Base-by-base conservation (phyloP, 2,888 invertebrate genomes). In the Lasioglossum zephyrum region DNA sequence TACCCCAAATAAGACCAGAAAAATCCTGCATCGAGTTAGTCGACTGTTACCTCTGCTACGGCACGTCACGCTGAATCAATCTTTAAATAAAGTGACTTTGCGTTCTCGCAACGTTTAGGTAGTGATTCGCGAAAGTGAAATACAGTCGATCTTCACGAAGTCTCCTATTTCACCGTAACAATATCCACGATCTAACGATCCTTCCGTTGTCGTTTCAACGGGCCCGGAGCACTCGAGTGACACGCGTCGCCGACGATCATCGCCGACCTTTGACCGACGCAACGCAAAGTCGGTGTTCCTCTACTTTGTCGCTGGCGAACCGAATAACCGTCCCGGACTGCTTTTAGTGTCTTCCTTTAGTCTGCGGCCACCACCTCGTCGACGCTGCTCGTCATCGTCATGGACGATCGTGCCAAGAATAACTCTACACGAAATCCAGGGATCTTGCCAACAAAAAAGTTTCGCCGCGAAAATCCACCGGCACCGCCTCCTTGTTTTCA, bases 361-460 rank as follows among this genome's bases (percentile, higher is more conserved):
- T 76, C 53, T 26, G 72, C 79, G 88, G 49, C 86, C 77, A 79
- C 82, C 76, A 79, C 82, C 79, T 81, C 79, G 72, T 70, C 76
- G 77, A 82, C 87, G 80, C 31, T 57, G 88, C 82, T 87, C 87
- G 92, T 93, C 94, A 93, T 84, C 89, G 82, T 86, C 84, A 82
- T 74, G 75, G 83, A 81, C 83, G 82, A 82, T 81, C 85, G 84
- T 83, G 89, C 90, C 90, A 88, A 93, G 93, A 94, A 94, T 93
- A 93, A 93, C 92, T 88, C 82, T 74, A 81, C 91, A 80, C 91
- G 94, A 95, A 95, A 93, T 92, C 91, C 91, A 88, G 82, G 93
- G 88, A 39, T 94, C 94, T 95, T 95, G 95, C 94, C 93, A 95
- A 96, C 95, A 95, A 94, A 95, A 76, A 85, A 87, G 66, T 53